Evolutionary conservation across 2,888 invertebrate genomes (phyloP).

Genomic region (Rotaria magnacalcarata): DNA sequence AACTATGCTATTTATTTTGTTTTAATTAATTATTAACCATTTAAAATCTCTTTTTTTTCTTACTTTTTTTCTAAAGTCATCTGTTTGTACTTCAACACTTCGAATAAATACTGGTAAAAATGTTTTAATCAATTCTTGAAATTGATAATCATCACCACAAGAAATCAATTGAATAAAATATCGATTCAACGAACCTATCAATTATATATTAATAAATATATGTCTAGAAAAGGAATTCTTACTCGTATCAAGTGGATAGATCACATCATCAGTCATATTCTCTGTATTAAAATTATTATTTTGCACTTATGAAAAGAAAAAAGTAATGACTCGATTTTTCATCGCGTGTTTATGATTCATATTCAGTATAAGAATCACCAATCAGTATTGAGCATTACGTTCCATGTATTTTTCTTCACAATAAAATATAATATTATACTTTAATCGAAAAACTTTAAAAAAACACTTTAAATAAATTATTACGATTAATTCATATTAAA

Average conservation of each 20-base stretch:
- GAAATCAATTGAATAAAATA: slow-evolving; percentile 28
- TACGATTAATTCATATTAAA: neutral
- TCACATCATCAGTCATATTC: neutral
- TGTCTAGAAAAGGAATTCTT: neutral
- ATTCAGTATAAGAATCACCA: neutral
- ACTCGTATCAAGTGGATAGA: neutral
- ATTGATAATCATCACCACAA: slow-evolving; percentile 1
- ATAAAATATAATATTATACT: too few relatives aligned
- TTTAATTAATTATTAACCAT: too few relatives aligned
- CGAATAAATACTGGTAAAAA: neutral
- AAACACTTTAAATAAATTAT: neutral
- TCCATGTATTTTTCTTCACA: neutral
- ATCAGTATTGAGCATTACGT: neutral
- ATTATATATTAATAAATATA: neutral
- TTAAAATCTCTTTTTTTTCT: too few relatives aligned
- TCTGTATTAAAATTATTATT: neutral
- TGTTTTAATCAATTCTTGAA: neutral
- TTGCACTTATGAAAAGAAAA: neutral
- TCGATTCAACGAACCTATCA: neutral
- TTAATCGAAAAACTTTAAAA: neutral
- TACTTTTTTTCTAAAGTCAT: slow-evolving; percentile 30
- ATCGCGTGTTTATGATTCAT: slow-evolving; percentile 22
- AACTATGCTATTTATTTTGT: too few relatives aligned
- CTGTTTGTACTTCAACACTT: slow-evolving; percentile 25
- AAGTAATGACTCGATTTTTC: neutral